Base-by-base conservation (phyloP, 2,888 invertebrate genomes). In the Rhagophthalmus giganteus region DNA sequence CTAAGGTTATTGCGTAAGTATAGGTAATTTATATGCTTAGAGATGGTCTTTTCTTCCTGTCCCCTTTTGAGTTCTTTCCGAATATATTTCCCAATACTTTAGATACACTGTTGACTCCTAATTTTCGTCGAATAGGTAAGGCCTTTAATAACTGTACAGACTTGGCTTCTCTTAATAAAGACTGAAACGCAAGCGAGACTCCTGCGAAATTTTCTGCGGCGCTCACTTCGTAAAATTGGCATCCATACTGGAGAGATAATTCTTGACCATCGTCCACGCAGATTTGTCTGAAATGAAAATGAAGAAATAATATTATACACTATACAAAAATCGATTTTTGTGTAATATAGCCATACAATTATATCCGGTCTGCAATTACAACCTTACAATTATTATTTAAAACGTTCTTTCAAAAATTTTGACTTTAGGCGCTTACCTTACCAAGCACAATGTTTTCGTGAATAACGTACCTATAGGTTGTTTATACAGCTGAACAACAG, bases 221-320 rank as follows among this genome's bases (percentile, higher is more conserved):
- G 46, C 88, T 88, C 48, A 90, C 88, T 75, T 90, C 90, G 75
- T 89, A 88, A 75, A 90, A 90, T 74, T 89, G 89, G 66, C 89
- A 89, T 28, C 88, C 86, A 70, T 83, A 88, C 57, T 85, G 82
- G 62, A 88, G 74, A 8, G 89, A 88, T 57, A 88, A 70, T 72
- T 88, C 88, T 65, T 89, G 88, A 27, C 88, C 89, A 65, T 87
- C 88, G 70, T 88, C 87, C 27, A 88, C 88, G 66, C 85, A 85
- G 39, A 89, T 85, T 75, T 84, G 83, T 71, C 87, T 87, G 74
- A 38, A 77, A 74, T 64, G 70, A 58, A 38, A 77, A 74, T 64
- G 70, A 58, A 33, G 12, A 30, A 30, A 30, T 20, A 20, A 20
- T 20, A 20, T 7, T 5, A 5, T 20, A n/a, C n/a, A n/a, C n/a